Evolutionary conservation across 92 coral and sea anemone species (phyloP), one percentile per base, ranked within the genome.

Genomic region (Heliopora coerulea): DNA sequence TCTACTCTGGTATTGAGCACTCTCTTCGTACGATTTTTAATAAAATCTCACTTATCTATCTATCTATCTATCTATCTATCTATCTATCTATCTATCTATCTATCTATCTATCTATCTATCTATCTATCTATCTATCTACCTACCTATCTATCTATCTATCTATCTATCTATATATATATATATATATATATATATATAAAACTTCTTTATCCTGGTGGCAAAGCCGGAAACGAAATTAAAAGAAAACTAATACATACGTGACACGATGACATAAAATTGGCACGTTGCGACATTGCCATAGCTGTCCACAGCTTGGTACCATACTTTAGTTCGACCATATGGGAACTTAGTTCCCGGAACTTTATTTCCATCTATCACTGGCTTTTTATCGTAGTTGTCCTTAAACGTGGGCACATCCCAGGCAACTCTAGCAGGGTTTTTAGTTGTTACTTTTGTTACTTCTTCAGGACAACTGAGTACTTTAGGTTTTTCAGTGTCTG

Each of bases 401-500:
- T 80, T 80, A 61, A 93, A 93, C 23, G 69, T 73, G 0, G 98
- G 98, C 56, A 79, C 83, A 3, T 57, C 57, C 98, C 98, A 93
- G 28, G 82, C 81, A 21, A 93, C 96, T 41, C 98, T 83, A 13
- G 76, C 62, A 2, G 61, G 60, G 54, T 89, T 70, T 56, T 79
- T 49, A 64, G 68, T 78, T 9, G 96, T 87, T 44, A 76, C 54
- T 19, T 42, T 68, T 26, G 75, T 73, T 17, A 87, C 74, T 68
- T 93, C 95, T 1, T 49, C 50, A 0, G 98, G 98, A 42, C 98
- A 93, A 11, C 65, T 68, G 32, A 83, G 79, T 18, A 88, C 91
- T 20, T 89, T 83, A 1, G 98, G 98, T 17, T 96, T 86, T 54
- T 93, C 98, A 17, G 75, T 68, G 46, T 93, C 98, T 90, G 69